Evolutionary conservation across 92 coral and sea anemone species (phyloP).

Genomic region (Anthopleura xanthogrammica): DNA sequence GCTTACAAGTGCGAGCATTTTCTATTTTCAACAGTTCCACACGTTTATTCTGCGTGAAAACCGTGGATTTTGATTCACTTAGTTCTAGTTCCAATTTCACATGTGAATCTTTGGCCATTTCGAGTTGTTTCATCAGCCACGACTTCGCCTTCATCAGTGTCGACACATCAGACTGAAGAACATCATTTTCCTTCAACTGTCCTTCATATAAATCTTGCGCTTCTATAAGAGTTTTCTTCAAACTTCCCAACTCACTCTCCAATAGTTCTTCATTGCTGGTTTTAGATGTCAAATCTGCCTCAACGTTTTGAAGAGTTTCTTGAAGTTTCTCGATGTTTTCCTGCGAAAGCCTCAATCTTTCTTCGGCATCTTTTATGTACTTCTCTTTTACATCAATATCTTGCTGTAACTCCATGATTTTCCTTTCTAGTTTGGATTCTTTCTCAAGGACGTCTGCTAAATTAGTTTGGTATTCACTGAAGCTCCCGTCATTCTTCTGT

Average conservation of each 20-base stretch:
- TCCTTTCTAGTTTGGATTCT: slow-evolving; percentile 45
- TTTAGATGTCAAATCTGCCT: slow-evolving; percentile 42
- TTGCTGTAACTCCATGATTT: slow-evolving; percentile 46
- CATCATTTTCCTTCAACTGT: slow-evolving; percentile 41
- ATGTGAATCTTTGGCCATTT: slow-evolving; percentile 64
- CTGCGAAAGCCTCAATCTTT: slow-evolving; percentile 61
- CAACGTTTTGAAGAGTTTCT: slow-evolving; percentile 38
- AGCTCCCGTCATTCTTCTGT: slow-evolving; percentile 5
- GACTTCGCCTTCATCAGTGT: slow-evolving; percentile 66
- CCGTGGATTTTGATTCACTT: slow-evolving; percentile 52
- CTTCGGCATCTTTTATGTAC: slow-evolving; percentile 61
- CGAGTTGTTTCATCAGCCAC: slow-evolving; percentile 71
- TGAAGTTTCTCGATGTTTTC: slow-evolving; percentile 52
- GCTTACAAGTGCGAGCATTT: slow-evolving; percentile 65
- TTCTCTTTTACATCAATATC: slow-evolving; percentile 50
- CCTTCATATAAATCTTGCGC: slow-evolving; percentile 47
- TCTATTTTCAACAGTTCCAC: slow-evolving; percentile 70
- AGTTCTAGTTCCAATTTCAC: slow-evolving; percentile 71
- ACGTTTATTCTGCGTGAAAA: slow-evolving; percentile 50
- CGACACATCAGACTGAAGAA: slow-evolving; percentile 56
- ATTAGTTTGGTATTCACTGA: neutral
- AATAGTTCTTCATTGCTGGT: slow-evolving; percentile 36
- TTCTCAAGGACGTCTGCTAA: slow-evolving; percentile 46
- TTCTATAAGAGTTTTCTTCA: slow-evolving; percentile 40
- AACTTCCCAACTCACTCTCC: slow-evolving; percentile 47